A percentile compares a stretch with the other conserved stretches of the same genome.
Evolutionary conservation across 2,888 invertebrate genomes (phyloP).

Genomic region (Eupeodes luniger): DNA sequence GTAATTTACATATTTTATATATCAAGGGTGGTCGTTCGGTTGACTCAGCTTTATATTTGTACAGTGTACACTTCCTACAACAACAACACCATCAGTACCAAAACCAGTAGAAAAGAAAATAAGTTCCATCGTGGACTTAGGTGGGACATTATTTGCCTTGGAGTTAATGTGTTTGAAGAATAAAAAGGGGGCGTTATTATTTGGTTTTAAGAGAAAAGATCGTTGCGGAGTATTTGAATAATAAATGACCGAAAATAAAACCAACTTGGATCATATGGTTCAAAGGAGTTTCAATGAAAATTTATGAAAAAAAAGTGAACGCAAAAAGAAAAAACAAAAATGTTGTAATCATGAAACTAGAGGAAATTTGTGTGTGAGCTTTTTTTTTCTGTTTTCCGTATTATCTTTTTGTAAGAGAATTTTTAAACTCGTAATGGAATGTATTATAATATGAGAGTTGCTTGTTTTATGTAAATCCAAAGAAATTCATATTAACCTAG

Average conservation of each 20-base stretch:
- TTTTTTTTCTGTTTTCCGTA: background rate
- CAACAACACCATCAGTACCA: too few species aligned
- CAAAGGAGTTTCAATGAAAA: constrained; percentile 19
- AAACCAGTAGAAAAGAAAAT: background rate
- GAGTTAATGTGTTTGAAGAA: constrained; percentile 60
- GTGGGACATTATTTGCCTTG: constrained; percentile 53
- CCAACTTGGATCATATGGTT: constrained; percentile 37
- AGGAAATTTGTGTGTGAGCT: background rate
- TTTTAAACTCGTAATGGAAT: constrained; percentile 38
- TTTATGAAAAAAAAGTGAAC: constrained; percentile 8
- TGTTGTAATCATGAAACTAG: constrained; percentile 14
- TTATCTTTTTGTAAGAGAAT: background rate
- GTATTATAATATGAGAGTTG: background rate
- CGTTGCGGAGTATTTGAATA: constrained; percentile 43
- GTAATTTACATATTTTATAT: constrained; percentile 70
- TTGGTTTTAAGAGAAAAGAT: constrained; percentile 36
- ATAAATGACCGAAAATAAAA: constrained; percentile 56
- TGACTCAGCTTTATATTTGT: too few species aligned
- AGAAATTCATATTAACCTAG: constrained; percentile 5
- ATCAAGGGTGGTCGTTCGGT: constrained; percentile 22
- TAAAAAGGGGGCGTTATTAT: constrained; percentile 60
- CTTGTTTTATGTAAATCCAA: constrained; percentile 10
- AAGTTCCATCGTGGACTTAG: constrained; percentile 23
- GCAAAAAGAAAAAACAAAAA: too few species aligned
- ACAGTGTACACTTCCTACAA: too few species aligned